Base-by-base conservation (phyloP, 2,797 vertebrate species). In the Pseudochromis fuscus region DNA sequence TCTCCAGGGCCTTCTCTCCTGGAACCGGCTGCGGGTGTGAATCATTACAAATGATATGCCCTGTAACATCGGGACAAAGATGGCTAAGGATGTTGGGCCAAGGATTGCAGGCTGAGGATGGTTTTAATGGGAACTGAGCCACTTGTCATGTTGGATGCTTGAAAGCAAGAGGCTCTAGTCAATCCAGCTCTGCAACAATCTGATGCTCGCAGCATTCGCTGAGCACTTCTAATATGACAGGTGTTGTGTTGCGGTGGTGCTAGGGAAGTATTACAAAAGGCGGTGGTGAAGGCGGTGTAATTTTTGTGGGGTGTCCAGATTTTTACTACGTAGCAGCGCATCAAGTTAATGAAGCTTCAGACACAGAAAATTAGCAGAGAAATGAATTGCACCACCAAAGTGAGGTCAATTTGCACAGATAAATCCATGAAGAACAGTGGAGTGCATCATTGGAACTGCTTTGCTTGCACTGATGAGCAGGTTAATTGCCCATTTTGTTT, bases 1-100 rank as follows among this genome's bases (percentile, higher is more conserved):
- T 79, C 82, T 81, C 87, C 60, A 56, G 91, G 89, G 86, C 82
- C 82, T 89, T 88, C 86, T 90, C 89, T 90, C 87, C 79, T 79
- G 67, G 73, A 87, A 87, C 84, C 57, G 33, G 79, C 79, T 86
- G 80, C 92, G 88, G 90, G 82, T 81, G 89, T 93, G 92, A 93
- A 95, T 94, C 91, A 90, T 93, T 92, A 90, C 93, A 93, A 92
- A 93, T 92, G 63, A 93, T 94, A 90, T 88, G 79, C 88, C 78
- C 87, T 89, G 79, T 85, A 87, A 92, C 90, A 85, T 93, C 63
- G 80, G 77, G 58, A 82, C 74, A 77, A 84, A 71, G 60, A 88
- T 79, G 91, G 89, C 77, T 71, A 84, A 82, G 77, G 84, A 68
- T 27, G 64, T n/a, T 58, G 71, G 69, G 66, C 55, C 65, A 30